phyloP scores from a whole-genome alignment of 1,140 invertebrate genomes.

The Pemphigus obesinymphae region DNA sequence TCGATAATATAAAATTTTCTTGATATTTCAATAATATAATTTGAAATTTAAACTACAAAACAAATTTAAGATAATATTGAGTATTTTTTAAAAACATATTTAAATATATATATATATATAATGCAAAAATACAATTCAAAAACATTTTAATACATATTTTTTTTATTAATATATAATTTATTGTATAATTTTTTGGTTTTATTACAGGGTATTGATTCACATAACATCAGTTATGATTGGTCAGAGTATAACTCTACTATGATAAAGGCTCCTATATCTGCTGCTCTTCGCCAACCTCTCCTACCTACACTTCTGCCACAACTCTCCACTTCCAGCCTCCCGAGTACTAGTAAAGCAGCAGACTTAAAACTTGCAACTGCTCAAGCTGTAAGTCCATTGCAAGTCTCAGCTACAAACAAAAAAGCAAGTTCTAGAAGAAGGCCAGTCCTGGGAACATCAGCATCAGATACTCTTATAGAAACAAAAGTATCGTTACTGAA shows the following conservation, averaged over 20 bases:
- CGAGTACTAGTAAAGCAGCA: not conserved
- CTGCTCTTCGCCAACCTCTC: not conserved
- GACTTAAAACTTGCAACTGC: not conserved
- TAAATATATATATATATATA: too few species aligned
- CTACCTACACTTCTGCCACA: not conserved
- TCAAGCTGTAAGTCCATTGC: not conserved
- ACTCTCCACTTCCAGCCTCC: not conserved
- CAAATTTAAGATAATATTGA: too few species aligned
- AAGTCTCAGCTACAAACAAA: not conserved
- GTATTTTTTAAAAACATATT: too few species aligned
- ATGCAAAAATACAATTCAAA: too few species aligned
- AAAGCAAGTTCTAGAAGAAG: not conserved
- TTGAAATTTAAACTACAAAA: too few species aligned
- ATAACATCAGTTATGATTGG: not conserved
- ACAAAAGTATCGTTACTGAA: not conserved
- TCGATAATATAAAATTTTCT: too few species aligned
- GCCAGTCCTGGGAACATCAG: not conserved
- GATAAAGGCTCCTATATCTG: not conserved
- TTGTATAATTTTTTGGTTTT: too few species aligned
- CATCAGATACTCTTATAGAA: constrained; percentile 4
- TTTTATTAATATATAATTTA: too few species aligned
- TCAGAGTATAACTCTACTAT: not conserved
- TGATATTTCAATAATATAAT: too few species aligned
- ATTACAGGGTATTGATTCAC: too few species aligned
- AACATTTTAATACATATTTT: too few species aligned